Conservation (phyloP, 2,888 invertebrate genomes). For the Diarsia rubi region DNA sequence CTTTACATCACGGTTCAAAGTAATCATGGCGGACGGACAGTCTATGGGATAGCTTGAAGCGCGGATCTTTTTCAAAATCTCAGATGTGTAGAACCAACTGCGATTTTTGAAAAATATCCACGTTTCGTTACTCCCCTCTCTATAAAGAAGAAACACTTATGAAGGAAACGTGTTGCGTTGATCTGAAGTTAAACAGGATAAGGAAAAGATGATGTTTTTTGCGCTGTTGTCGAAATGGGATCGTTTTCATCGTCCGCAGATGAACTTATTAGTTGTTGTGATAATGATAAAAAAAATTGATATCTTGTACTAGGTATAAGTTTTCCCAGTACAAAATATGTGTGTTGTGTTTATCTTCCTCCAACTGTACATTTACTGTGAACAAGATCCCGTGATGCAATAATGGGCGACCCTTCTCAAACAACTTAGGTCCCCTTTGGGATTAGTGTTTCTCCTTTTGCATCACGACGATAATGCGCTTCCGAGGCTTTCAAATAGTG, state of each 20-base stretch:
- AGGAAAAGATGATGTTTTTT: background rate
- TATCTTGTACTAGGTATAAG: background rate
- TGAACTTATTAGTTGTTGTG: background rate
- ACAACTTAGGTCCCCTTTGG: slow-evolving; percentile 48
- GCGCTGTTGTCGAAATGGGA: background rate
- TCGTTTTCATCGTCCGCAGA: background rate
- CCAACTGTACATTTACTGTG: no score
- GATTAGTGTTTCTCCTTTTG: slow-evolving; percentile 54
- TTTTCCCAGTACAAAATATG: slow-evolving; percentile 19
- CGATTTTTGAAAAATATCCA: background rate
- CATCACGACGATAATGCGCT: slow-evolving; percentile 56
- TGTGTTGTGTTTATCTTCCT: no score
- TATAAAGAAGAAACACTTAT: background rate
- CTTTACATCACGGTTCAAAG: slow-evolving; percentile 47
- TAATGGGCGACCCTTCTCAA: slow-evolving; percentile 61
- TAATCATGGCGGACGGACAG: slow-evolving; percentile 47
- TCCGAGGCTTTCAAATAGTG: slow-evolving; percentile 31
- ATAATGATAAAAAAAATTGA: slow-evolving; percentile 12
- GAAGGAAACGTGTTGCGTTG: background rate
- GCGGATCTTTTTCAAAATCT: slow-evolving; percentile 15
- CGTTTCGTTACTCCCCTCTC: background rate
- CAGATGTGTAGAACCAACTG: slow-evolving; percentile 1
- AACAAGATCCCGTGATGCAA: slow-evolving; percentile 49
- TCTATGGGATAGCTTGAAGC: slow-evolving; percentile 39
- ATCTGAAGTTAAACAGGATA: background rate